Percentiles rank a stretch among this genome's conserved stretches.
These are phyloP conservation scores for Toxotes jaculatrix DNA, from an alignment of 2,113 vertebrate species.

Conservation along the genomic window DNA sequence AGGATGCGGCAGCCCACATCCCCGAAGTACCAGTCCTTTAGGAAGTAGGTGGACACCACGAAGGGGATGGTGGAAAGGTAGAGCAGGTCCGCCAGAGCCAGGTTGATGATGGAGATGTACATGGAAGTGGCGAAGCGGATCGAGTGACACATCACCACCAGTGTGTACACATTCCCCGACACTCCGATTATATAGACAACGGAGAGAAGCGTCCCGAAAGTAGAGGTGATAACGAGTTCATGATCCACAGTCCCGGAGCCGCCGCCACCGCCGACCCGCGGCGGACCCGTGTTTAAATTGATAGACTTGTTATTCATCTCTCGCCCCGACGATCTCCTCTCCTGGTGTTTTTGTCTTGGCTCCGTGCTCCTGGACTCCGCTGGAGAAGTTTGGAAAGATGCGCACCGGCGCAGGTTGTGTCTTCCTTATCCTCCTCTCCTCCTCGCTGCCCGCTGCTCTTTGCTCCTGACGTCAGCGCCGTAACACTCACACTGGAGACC, in stretches of 20 bases:
- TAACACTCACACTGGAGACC: constrained; percentile 10
- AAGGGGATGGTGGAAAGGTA: constrained; percentile 96
- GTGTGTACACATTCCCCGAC: constrained; percentile 92
- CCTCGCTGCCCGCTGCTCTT: constrained; percentile 46
- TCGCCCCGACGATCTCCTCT: neutral
- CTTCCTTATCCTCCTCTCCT: constrained; percentile 22
- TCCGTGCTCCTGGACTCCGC: constrained; percentile 3
- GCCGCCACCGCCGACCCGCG: constrained; percentile 45
- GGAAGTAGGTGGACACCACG: constrained; percentile 93
- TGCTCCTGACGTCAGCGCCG: constrained; percentile 80
- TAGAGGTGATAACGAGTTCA: constrained; percentile 87
- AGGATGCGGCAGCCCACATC: constrained; percentile 91
- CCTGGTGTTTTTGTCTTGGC: neutral
- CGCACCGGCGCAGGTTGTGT: constrained; percentile 57
- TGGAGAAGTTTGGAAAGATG: constrained; percentile 61
- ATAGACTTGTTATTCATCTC: constrained; percentile 79
- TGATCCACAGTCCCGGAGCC: constrained; percentile 73
- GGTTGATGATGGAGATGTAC: constrained; percentile 93
- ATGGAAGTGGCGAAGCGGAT: constrained; percentile 91
- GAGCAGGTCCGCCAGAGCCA: constrained; percentile 92
- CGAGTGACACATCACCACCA: constrained; percentile 92
- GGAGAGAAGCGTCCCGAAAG: constrained; percentile 91
- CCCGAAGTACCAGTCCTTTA: constrained; percentile 95
- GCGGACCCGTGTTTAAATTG: constrained; percentile 51
- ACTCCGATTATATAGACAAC: constrained; percentile 90